phyloP scores from a whole-genome alignment of 2,888 invertebrate species.

The Margaritifera margaritifera region DNA sequence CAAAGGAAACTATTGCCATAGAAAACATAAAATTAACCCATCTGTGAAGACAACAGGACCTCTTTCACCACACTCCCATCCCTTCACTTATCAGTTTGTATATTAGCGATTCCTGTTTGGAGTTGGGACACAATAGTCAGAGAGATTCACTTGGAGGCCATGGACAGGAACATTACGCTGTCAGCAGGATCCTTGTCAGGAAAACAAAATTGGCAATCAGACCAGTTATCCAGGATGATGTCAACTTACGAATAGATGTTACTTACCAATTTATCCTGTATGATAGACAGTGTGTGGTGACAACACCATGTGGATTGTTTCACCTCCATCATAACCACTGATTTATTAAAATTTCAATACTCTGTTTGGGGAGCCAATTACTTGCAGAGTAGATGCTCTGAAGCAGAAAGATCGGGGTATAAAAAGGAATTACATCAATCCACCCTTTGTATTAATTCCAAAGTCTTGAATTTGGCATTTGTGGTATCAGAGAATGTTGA shows the following conservation, averaged over 20 bases:
- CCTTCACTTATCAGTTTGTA: no score
- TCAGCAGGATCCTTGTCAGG: no score
- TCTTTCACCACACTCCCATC: no score
- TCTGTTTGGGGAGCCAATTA: slow-evolving; percentile 12
- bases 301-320: slow-evolving; percentile 17
- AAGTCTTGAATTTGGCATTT: slow-evolving; percentile 4
- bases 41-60: no score
- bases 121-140: no score
- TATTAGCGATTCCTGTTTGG: no score
- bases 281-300: slow-evolving; percentile 17
- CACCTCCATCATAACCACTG: slow-evolving; percentile 8
- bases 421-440: slow-evolving; percentile 19
- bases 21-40: no score
- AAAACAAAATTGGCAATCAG: slow-evolving; percentile 14
- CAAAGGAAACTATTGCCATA: no score
- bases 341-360: slow-evolving; percentile 15
- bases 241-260: slow-evolving; percentile 17
- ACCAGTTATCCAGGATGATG: slow-evolving; percentile 8
- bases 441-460: slow-evolving; percentile 19
- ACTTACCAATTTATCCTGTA: slow-evolving; percentile 12
- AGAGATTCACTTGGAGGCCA: no score
- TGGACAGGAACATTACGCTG: no score
- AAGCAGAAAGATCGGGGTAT: slow-evolving; percentile 16
- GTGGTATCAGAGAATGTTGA: slow-evolving; percentile 5
- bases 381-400: slow-evolving; percentile 14